Evolutionary conservation across 2,113 vertebrate species (phyloP).

Genomic region (Penelope pileata): DNA sequence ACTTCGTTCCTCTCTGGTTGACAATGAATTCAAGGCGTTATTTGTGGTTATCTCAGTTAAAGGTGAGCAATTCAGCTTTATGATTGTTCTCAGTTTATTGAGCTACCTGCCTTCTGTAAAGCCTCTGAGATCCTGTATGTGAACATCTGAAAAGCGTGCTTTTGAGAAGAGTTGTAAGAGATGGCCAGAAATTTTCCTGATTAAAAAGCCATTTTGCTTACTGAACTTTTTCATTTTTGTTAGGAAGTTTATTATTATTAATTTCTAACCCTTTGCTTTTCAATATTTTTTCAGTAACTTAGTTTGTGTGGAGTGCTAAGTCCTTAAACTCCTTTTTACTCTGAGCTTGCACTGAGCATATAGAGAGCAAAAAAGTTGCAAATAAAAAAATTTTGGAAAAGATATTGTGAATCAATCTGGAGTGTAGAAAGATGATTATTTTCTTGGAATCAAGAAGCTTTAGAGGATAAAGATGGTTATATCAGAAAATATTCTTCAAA

Average conservation of each 20-base stretch:
- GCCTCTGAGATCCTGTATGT: not conserved
- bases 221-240: not conserved
- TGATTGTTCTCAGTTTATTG: not conserved
- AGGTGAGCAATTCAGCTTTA: not conserved
- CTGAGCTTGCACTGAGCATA: not conserved
- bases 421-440: not conserved
- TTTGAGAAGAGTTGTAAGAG: not conserved
- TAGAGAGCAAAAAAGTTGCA: not conserved
- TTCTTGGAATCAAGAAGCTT: not conserved
- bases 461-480: not conserved
- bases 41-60: not conserved
- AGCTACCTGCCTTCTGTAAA: not conserved
- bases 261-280: not conserved
- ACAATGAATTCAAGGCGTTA: not conserved
- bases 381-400: not conserved
- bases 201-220: not conserved
- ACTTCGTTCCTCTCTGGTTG: not conserved
- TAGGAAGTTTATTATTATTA: not conserved
- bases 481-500: conserved; percentile 9
- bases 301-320: not conserved
- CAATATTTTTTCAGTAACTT: not conserved
- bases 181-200: not conserved
- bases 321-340: not conserved
- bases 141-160: not conserved
- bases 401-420: not conserved